Evolutionary conservation across 2,888 invertebrate species (phyloP).

Genomic region (Xylota sylvarum): DNA sequence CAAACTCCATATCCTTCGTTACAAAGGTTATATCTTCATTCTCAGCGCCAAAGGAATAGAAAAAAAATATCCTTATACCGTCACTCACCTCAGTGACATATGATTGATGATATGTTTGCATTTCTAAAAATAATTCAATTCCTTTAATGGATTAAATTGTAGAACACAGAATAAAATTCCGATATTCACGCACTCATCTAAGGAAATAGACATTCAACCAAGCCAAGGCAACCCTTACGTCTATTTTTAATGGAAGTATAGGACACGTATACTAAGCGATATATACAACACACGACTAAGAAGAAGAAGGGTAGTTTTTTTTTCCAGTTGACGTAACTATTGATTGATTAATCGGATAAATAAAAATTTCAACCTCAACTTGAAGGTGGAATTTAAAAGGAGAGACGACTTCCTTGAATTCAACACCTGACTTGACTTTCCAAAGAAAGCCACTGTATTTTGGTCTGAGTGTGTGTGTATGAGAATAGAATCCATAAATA

Average conservation of each 20-base stretch:
- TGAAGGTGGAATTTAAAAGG: background rate
- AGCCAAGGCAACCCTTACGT: background rate
- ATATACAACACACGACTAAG: background rate
- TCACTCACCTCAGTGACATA: conserved; percentile 66
- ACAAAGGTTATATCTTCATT: background rate
- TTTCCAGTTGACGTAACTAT: conserved; percentile 74
- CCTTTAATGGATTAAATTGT: conserved; percentile 76
- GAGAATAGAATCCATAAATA: background rate
- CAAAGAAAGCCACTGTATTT: background rate
- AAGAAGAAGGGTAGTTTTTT: conserved; percentile 55
- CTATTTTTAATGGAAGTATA: conserved; percentile 47
- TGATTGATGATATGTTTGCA: conserved; percentile 75
- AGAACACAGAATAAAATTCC: conserved; percentile 41
- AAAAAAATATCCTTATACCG: conserved; percentile 2
- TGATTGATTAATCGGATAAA: conserved; percentile 72
- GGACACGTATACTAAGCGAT: no score
- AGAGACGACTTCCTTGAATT: conserved; percentile 14
- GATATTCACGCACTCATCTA: conserved; percentile 67
- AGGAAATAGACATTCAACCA: conserved; percentile 45
- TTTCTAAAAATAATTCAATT: conserved; percentile 75
- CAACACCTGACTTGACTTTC: conserved; percentile 33
- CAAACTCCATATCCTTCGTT: background rate
- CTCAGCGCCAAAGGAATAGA: background rate
- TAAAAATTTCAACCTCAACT: conserved; percentile 28
- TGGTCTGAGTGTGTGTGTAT: background rate